Evolutionary conservation across 1,140 invertebrate species (phyloP), one percentile per base, ranked within the genome.

Genomic region (Zaprionus nigranus): DNA sequence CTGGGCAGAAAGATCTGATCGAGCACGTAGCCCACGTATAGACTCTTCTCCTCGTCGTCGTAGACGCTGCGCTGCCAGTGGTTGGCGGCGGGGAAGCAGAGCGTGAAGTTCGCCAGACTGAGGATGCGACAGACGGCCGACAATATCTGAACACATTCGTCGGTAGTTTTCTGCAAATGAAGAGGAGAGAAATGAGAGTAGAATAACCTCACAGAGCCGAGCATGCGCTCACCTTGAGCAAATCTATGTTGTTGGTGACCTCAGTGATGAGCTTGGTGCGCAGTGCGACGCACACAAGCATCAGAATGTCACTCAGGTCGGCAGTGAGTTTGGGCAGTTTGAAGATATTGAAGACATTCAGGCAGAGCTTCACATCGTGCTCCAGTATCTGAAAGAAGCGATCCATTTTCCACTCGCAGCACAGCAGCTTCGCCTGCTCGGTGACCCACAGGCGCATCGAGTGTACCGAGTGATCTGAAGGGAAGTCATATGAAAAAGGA

Each of bases 231-330:
- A 96, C 96, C 94, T 96, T 96, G 22, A 96, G 93, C 91, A 96
- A 95, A 80, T 94, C 93, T 58, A 96, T 94, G 82, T 97, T 97
- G 2, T 93, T 94, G 83, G 95, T 95, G 7, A 96, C 95, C 94
- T 97, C 96, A 0, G 96, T 96, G 11, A 96, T 95, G 22, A 97
- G 93, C 91, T 97, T 97, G 22, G 95, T 95, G 82, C 96, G 94
- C 95, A 97, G 96, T 76, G 96, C 95, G 0, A 95, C 94, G 79
- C 96, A 96, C 2, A 96, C 95, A 61, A 95, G 93, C 36, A 96
- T 94, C 59, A 93, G 60, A 46, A 94, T 91, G 72, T 94, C 93
- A 11, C 90, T 90, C 61, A 93, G 81, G 74, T 94, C 93, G 62
- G 92, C 74, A 92, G 92, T 80, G 70, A 91, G 87, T 82, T 91